Base-by-base conservation (phyloP, 2,797 vertebrate genomes). In the Clarias fuscus region DNA sequence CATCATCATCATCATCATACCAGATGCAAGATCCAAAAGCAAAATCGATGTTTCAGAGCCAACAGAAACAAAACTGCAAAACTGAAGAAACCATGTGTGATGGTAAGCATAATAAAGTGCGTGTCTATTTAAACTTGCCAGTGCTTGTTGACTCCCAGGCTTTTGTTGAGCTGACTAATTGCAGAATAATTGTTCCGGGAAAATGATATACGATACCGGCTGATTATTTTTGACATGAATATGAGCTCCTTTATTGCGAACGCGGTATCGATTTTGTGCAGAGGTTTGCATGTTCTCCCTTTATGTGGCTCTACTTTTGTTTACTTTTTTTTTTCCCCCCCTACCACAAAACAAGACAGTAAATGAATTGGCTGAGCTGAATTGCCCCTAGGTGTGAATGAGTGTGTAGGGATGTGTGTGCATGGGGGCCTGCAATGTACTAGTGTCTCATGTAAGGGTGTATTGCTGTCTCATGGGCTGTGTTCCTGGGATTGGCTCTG, bases 11-110 rank as follows among this genome's bases (percentile, higher is more conserved):
- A 37, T 37, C 37, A 56, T 14, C 53, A 56, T 56, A 14, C 56
- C 64, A 83, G 81, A 73, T 80, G 70, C 53, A 24, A 61, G 27
- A 71, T 61, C 64, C 56, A 81, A 33, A 33, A 48, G 62, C 30
- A 70, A 76, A 68, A 86, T 8, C 81, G 65, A 78, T 76, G 80
- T 53, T 72, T 33, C 20, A 79, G 76, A 62, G 58, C 76, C 76
- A 79, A 59, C 20, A 62, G 7, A 79, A 62, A 27, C 40, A 40
- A 30, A 65, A 27, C 33, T 68, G 76, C n/a, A 4, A 13, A n/a
- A 72, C 48, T 68, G 65, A 81, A 73, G 53, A 81, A 53, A 43
- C 43, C 48, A 2, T 37, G 37, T 11, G 59, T 67, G 30, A 86
- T 37, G 58, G 37, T 37, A 48, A 43, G 40, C 62, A 75, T 80